These are phyloP conservation scores for Pseudorhombus dupliciocellatus DNA, from an alignment of 2,113 vertebrate species.

Conservation along the genomic window DNA sequence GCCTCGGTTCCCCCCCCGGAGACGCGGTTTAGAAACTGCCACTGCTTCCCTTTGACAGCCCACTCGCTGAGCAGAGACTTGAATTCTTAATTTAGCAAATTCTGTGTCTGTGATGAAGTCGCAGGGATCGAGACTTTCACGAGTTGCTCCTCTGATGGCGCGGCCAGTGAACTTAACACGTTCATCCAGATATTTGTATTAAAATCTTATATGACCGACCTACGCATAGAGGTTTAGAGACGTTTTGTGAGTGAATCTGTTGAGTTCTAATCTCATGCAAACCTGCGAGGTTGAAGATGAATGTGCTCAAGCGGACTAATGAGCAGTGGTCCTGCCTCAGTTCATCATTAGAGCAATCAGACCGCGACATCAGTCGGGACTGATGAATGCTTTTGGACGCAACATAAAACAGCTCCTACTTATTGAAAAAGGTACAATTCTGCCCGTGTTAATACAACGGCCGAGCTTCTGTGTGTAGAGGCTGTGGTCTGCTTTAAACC, in stretches of 20 bases:
- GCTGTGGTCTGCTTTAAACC: neutral
- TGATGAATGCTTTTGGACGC: too few species aligned
- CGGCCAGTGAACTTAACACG: neutral
- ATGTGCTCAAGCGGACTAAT: neutral
- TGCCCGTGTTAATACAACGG: neutral
- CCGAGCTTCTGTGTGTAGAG: neutral
- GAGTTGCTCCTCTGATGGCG: neutral
- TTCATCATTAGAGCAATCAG: conserved; percentile 5
- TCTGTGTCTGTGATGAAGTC: neutral
- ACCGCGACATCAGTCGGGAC: neutral
- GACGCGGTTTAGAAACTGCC: too few species aligned
- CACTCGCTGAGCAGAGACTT: too few species aligned
- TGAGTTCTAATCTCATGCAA: too few species aligned
- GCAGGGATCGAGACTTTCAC: neutral
- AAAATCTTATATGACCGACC: neutral
- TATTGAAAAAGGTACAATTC: too few species aligned
- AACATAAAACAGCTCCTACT: too few species aligned
- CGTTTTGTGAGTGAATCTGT: too few species aligned
- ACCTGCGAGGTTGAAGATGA: too few species aligned
- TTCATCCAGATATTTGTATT: neutral
- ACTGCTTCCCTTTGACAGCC: too few species aligned
- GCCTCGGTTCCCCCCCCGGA: too few species aligned
- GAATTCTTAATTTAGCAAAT: neutral
- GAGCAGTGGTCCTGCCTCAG: neutral
- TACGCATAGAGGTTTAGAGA: too few species aligned